phyloP scores from a whole-genome alignment of 1,140 invertebrate species.

The Drosophila kohkoa region DNA sequence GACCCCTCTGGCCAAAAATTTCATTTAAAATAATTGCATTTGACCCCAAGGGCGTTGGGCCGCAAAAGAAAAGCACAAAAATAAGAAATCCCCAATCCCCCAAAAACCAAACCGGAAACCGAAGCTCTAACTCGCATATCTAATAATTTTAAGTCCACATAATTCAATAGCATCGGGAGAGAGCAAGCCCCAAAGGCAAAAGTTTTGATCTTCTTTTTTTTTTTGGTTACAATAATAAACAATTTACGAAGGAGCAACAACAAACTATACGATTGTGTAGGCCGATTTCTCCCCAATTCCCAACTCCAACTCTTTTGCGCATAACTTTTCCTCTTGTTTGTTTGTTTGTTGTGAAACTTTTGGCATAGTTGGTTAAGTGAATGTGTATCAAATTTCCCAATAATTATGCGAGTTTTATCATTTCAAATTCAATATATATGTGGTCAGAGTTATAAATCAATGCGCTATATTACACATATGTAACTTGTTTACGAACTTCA shows the following conservation, averaged over 20 bases:
- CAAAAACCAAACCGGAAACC: neutral
- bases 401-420: neutral
- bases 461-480: neutral
- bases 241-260: conserved; percentile 36
- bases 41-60: conserved; percentile 19
- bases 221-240: conserved; percentile 36
- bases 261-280: conserved; percentile 3
- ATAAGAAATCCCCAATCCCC: neutral
- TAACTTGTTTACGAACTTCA: neutral
- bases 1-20: conserved; percentile 13
- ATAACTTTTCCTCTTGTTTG: conserved; percentile 1
- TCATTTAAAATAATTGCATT: conserved; percentile 47
- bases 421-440: conserved; percentile 1
- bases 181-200: conserved; percentile 24
- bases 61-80: conserved; percentile 5
- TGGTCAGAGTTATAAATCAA: too few relatives aligned
- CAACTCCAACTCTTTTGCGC: neutral
- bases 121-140: conserved; percentile 11
- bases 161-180: conserved; percentile 21
- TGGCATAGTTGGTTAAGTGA: neutral
- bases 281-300: neutral
- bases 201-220: conserved; percentile 9
- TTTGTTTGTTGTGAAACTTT: conserved; percentile 5
- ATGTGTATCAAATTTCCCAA: neutral
- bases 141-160: conserved; percentile 30